Base-by-base conservation (phyloP, 2,888 invertebrate genomes). In the Trachelus troglodyta region DNA sequence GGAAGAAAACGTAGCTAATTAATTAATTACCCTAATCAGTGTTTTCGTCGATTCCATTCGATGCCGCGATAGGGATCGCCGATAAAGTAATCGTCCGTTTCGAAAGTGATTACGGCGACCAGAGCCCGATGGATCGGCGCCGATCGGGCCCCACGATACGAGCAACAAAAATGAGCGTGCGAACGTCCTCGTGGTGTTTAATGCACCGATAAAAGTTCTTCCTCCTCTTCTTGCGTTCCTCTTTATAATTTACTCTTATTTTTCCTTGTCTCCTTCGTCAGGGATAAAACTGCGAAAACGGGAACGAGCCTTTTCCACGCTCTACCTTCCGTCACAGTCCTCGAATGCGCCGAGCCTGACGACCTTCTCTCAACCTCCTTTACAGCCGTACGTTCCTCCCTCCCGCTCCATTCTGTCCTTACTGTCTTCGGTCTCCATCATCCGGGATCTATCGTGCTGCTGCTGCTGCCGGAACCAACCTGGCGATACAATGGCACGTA, bases 1-100 rank as follows among this genome's bases (percentile, higher is more conserved):
- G 2, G 71, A 34, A 30, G 71, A 71, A 71, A 71, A 71, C 34
- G 71, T 34, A 31, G 71, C 33, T 71, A 71, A 71, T 71, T 71
- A 71, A 71, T 71, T 71, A 34, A 34, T 34, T 34, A 34, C 71
- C 23, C 71, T 71, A 71, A 71, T 71, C 71, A 23, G 71, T 71
- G 71, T 71, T 34, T 71, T 71, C 71, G 56, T 56, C 56, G 71
- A 31, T 71, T 71, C 34, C 34, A 31, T 33, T 71, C 30, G 71
- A 71, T 71, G 71, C 34, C 71, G 56, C 56, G 56, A 56, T 56
- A 56, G 23, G 23, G 9, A 56, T 56, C 56, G 56, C 56, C 23
- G 56, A 56, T 56, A 56, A 56, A 56, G 56, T 56, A 56, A 56
- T 56, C 56, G 56, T 56, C 56, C 23, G 23, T 56, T 56, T 56